These are phyloP conservation scores for Lithophane ornitopus DNA, from an alignment of 2,888 invertebrate genomes.

Conservation along the genomic window DNA sequence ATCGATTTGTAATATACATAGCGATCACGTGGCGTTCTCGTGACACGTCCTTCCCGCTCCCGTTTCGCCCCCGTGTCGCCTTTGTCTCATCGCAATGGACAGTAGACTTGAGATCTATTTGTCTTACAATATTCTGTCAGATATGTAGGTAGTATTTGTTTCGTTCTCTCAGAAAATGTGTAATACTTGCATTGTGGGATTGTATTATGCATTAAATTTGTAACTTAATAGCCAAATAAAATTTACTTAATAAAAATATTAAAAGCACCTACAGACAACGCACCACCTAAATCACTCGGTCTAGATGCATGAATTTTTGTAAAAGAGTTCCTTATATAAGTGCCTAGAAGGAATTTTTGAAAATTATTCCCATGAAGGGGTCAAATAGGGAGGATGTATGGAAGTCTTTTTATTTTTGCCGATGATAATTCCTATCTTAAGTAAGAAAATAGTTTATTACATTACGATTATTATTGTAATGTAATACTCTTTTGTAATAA, in stretches of 20 bases:
- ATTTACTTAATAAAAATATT: too few species aligned
- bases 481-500: background rate
- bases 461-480: background rate
- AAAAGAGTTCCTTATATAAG: too few species aligned
- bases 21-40: background rate
- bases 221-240: too few species aligned
- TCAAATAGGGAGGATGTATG: too few species aligned
- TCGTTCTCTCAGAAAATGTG: background rate
- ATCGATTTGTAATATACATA: conserved; percentile 34
- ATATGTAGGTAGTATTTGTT: background rate
- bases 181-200: background rate
- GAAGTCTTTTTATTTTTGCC: too few species aligned
- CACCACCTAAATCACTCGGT: too few species aligned
- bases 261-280: too few species aligned
- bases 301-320: too few species aligned
- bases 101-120: conserved; percentile 16
- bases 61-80: conserved; percentile 12
- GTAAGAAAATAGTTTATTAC: too few species aligned
- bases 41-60: background rate
- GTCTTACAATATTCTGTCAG: conserved; percentile 22
- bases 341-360: too few species aligned
- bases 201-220: background rate
- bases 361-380: too few species aligned
- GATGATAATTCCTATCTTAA: too few species aligned
- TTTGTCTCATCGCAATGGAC: background rate